phyloP scores from a whole-genome alignment of 2,888 invertebrate species.

The Platycheirus rosarum region DNA sequence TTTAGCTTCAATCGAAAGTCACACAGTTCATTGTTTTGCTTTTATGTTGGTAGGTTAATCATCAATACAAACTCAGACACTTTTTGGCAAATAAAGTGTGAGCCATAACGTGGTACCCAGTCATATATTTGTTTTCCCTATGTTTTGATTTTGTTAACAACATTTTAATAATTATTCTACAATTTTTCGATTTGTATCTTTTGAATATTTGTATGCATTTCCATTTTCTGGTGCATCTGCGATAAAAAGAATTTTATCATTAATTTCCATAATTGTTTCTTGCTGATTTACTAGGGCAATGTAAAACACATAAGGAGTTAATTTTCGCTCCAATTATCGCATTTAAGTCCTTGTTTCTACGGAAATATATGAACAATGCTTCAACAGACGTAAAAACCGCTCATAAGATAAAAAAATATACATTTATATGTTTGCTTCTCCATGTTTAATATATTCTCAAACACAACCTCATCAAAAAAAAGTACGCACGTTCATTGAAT shows the following conservation, averaged over 20 bases:
- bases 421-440: conserved; percentile 10
- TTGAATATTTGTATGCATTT: no score
- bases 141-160: no score
- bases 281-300: no score
- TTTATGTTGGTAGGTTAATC: not conserved
- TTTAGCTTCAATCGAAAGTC: conserved; percentile 1
- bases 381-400: conserved; percentile 5
- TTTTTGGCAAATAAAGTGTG: no score
- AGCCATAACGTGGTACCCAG: no score
- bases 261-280: no score
- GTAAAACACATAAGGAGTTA: conserved; percentile 5
- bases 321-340: conserved; percentile 28
- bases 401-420: conserved; percentile 9
- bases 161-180: no score
- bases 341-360: not conserved
- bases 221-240: no score
- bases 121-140: no score
- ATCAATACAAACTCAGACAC: not conserved
- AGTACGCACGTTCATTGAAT: conserved; percentile 11
- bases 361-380: not conserved
- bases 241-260: no score
- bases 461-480: conserved; percentile 1
- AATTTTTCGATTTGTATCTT: no score
- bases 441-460: conserved; percentile 1
- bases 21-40: not conserved